Evolutionary conservation across 1,140 invertebrate genomes (phyloP).

Genomic region (Homalodisca vitripennis): DNA sequence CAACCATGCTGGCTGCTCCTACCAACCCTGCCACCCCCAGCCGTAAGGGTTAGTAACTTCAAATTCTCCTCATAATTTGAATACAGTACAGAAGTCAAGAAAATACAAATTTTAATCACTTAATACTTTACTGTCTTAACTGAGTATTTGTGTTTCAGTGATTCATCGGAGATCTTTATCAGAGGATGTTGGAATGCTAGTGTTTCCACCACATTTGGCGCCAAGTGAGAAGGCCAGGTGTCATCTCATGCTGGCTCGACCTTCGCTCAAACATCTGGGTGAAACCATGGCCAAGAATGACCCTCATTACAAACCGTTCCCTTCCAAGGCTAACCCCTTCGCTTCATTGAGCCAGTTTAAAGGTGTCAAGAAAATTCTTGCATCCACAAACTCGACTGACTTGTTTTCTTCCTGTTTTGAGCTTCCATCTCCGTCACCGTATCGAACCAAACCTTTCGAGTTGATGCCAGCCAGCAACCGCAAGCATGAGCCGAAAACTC

Average conservation of each 20-base stretch:
- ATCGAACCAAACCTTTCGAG: slow-evolving; percentile 25
- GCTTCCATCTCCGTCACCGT: slow-evolving; percentile 56
- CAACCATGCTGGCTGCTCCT: background rate
- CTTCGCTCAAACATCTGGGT: slow-evolving; percentile 59
- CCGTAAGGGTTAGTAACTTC: slow-evolving; percentile 32
- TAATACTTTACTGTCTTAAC: slow-evolving; percentile 32
- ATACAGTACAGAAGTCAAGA: no score
- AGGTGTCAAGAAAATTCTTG: slow-evolving; percentile 76
- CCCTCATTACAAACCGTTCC: slow-evolving; percentile 65
- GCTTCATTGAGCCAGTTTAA: slow-evolving; percentile 62
- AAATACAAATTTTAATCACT: slow-evolving; percentile 15
- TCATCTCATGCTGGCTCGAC: slow-evolving; percentile 52
- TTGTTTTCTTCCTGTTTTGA: slow-evolving; percentile 75
- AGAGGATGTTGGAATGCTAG: slow-evolving; percentile 59
- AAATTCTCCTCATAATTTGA: no score
- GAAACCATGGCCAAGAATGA: slow-evolving; percentile 78
- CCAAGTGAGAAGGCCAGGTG: slow-evolving; percentile 74
- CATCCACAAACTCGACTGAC: slow-evolving; percentile 49
- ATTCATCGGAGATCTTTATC: slow-evolving; percentile 66
- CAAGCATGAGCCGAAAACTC: slow-evolving; percentile 18
- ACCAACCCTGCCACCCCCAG: slow-evolving; percentile 15
- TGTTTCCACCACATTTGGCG: slow-evolving; percentile 52
- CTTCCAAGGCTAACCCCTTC: slow-evolving; percentile 64
- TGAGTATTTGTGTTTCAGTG: slow-evolving; percentile 47
- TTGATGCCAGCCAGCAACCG: background rate